Conservation (phyloP, 1,140 invertebrate genomes). For the Monochamus saltuarius region DNA sequence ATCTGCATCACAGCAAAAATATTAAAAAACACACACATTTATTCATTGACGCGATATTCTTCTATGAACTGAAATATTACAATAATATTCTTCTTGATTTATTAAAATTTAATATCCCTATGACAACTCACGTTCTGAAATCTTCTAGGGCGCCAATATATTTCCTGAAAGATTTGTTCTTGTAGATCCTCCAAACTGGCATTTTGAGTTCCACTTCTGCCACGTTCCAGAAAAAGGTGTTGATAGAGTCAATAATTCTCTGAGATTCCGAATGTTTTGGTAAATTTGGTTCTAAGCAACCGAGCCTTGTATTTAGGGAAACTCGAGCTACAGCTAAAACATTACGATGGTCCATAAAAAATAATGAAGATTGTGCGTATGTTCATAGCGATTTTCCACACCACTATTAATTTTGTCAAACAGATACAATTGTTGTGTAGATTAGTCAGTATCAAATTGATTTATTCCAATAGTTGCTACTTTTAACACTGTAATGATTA, state of each 20-base stretch:
- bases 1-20: too few species aligned
- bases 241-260: constrained; percentile 74
- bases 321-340: constrained; percentile 75
- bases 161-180: constrained; percentile 72
- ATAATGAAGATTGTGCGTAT: background rate
- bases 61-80: too few species aligned
- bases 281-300: constrained; percentile 67
- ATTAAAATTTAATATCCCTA: too few species aligned
- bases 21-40: too few species aligned
- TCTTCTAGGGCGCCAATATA: constrained; percentile 73
- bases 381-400: background rate
- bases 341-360: too few species aligned
- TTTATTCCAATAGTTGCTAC: too few species aligned
- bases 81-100: too few species aligned
- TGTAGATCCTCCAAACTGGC: constrained; percentile 76
- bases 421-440: too few species aligned
- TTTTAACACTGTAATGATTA: too few species aligned
- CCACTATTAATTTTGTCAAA: background rate
- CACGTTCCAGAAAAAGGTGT: constrained; percentile 78
- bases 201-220: constrained; percentile 76
- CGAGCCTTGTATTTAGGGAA: constrained; percentile 75
- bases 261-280: constrained; percentile 64
- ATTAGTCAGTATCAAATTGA: too few species aligned
- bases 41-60: too few species aligned
- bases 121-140: constrained; percentile 64